These are phyloP conservation scores for Gallinago stenura DNA, from an alignment of 2,797 vertebrate genomes.

Conservation along the genomic window DNA sequence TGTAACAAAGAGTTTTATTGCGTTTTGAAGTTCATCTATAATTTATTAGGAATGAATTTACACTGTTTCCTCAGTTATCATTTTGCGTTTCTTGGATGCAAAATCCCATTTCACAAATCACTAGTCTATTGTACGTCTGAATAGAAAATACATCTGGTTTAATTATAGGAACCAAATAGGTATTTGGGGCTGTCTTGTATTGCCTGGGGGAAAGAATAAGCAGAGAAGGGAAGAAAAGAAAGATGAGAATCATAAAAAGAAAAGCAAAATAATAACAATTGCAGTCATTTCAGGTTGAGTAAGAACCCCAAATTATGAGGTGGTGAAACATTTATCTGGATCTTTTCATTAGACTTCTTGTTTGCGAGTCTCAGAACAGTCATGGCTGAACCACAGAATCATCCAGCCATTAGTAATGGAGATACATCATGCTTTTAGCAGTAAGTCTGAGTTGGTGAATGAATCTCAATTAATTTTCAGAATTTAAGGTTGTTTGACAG, in stretches of 20 bases:
- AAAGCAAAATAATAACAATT: not conserved
- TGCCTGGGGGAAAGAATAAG: not conserved
- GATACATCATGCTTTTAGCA: not conserved
- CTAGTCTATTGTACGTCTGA: not conserved
- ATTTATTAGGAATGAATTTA: conserved; percentile 13
- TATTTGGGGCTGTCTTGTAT: not conserved
- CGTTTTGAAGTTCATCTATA: not conserved
- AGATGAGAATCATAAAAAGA: not conserved
- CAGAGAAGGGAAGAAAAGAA: not conserved
- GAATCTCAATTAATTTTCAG: not conserved
- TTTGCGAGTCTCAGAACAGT: not conserved
- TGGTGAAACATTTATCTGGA: not conserved
- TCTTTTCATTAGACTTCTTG: not conserved
- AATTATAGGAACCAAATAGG: conserved; percentile 39
- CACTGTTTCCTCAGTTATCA: not conserved
- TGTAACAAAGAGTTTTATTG: not conserved
- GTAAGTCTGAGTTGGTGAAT: rapidly evolving
- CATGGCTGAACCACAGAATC: not conserved
- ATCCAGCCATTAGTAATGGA: rapidly evolving
- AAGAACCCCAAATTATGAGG: not conserved
- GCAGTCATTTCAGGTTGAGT: not conserved
- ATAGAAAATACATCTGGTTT: conserved; percentile 3
- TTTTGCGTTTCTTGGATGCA: conserved; percentile 30
- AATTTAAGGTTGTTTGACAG: not conserved
- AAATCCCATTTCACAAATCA: not conserved